Percentiles rank a stretch among this genome's conserved stretches.
Evolutionary conservation across 1,140 invertebrate genomes (phyloP).

Genomic region (Drosophila athabasca): DNA sequence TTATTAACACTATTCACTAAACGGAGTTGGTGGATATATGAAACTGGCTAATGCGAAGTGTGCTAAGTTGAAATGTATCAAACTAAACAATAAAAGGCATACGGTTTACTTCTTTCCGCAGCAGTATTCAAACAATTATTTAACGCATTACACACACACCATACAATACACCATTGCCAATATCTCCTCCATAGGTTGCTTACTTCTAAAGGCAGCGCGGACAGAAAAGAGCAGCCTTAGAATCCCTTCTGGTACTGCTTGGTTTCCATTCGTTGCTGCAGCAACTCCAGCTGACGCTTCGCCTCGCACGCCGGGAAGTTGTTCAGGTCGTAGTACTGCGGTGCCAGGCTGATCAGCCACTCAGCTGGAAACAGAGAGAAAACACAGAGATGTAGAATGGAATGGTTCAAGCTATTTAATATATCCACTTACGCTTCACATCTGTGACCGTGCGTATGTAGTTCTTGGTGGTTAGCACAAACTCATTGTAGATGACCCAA

Average conservation of each 20-base stretch:
- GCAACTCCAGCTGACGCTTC: slow-evolving; percentile 94
- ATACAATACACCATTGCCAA: slow-evolving; percentile 6
- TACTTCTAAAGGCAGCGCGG: slow-evolving; percentile 6
- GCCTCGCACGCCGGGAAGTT: slow-evolving; percentile 99
- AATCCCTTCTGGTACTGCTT: slow-evolving; percentile 89
- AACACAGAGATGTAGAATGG: neutral
- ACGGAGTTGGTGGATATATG: slow-evolving; percentile 53
- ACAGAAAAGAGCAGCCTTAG: slow-evolving; percentile 15
- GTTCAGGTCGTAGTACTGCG: slow-evolving; percentile 98
- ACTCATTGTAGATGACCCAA: slow-evolving; percentile 99
- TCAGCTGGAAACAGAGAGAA: slow-evolving; percentile 87
- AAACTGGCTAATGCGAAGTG: slow-evolving; percentile 26
- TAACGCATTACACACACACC: neutral
- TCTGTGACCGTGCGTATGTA: slow-evolving; percentile 99
- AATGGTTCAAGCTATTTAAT: neutral
- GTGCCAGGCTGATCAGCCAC: slow-evolving; percentile 97
- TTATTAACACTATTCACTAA: slow-evolving; percentile 67
- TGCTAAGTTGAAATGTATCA: slow-evolving; percentile 49
- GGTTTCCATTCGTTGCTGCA: slow-evolving; percentile 92
- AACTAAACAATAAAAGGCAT: slow-evolving; percentile 48
- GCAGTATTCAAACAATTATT: neutral
- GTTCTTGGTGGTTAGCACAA: slow-evolving; percentile 99
- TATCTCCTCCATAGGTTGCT: slow-evolving; percentile 1
- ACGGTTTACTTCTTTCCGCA: slow-evolving; percentile 11
- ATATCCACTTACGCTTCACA: slow-evolving; percentile 94